Evolutionary conservation across 1,140 invertebrate species (phyloP), one percentile per base, ranked within the genome.

Genomic region (Chrysopa pallens): DNA sequence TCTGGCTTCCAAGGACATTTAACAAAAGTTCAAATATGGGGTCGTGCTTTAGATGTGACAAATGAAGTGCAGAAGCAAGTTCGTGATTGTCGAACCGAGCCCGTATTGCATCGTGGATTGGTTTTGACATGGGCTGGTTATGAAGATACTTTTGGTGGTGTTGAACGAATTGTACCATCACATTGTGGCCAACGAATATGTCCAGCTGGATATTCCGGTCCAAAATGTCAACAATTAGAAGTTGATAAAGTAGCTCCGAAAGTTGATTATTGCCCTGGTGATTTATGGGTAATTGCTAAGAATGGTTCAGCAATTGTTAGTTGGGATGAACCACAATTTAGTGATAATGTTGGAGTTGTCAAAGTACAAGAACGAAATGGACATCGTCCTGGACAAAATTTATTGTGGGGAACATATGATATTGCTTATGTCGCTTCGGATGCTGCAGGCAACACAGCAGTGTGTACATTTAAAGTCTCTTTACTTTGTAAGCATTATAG

Each of bases 21-120:
- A 11, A 94, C 88, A 17, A 90, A 94, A 62, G 81, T 95, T 15
- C 90, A 96, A 68, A 73, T 96, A 39, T 97, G 93, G 90, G 82
- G 80, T 48, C 70, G 89, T 36, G 82, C 84, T 31, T 63, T 97
- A 1, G 88, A 94, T 57, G 80, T 93, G 9, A 86, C 84, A 1
- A 80, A 80, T 47, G 93, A 97, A 67, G 84, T 96, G 46, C 90
- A 95, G 49, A 85, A 90, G 60, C 86, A 90, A 71, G 83, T 87
- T 15, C 71, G 84, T 15, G 84, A 87, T 52, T 96, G 92, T 55
- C 76, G 90, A 53, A 88, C 84, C 7, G 86, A 91, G 48, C 87
- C 89, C 0, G 86, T 93, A 1, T 67, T 95, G 6, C 92, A 89
- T 54, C 74, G 77, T 48, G 84, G 84, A 8, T 63, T 95, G 1